A percentile compares a stretch with the other conserved stretches of the same genome.
Evolutionary conservation across 2,888 invertebrate genomes (phyloP).

Genomic region (Noctuana brunneofusca): DNA sequence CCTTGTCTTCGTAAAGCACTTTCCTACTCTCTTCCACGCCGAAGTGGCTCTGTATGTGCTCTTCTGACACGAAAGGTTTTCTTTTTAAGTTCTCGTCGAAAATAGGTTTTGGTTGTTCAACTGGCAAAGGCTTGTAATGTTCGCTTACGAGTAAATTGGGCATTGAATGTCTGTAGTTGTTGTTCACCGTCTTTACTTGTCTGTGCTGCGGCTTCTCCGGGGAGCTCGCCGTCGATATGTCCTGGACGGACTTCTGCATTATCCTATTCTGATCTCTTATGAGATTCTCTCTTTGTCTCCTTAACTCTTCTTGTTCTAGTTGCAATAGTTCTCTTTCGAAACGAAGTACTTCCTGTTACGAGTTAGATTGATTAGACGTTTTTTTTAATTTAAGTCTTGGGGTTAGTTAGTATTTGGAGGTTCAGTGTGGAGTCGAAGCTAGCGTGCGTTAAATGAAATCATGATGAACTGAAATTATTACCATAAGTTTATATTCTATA

Average conservation of each 20-base stretch:
- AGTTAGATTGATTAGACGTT: slow-evolving; percentile 23
- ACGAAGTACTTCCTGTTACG: slow-evolving; percentile 86
- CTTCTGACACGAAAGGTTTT: slow-evolving; percentile 75
- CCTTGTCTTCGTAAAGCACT: slow-evolving; percentile 62
- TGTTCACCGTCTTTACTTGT: slow-evolving; percentile 44
- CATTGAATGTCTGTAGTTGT: slow-evolving; percentile 76
- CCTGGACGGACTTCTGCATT: slow-evolving; percentile 85
- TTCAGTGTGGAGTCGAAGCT: slow-evolving; percentile 44
- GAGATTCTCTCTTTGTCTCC: slow-evolving; percentile 88
- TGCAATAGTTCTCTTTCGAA: slow-evolving; percentile 91
- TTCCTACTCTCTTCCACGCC: slow-evolving; percentile 74
- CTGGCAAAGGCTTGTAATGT: slow-evolving; percentile 52
- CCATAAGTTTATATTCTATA: slow-evolving; percentile 18
- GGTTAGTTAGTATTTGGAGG: slow-evolving; percentile 36
- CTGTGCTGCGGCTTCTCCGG: slow-evolving; percentile 65
- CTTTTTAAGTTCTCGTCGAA: slow-evolving; percentile 65
- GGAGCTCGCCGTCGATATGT: slow-evolving; percentile 72
- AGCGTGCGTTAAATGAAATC: slow-evolving; percentile 48
- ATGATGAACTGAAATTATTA: slow-evolving; percentile 2
- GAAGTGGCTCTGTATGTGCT: slow-evolving; percentile 75
- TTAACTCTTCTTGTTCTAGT: slow-evolving; percentile 89
- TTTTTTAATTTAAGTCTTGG: not conserved
- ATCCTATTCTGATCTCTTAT: slow-evolving; percentile 85
- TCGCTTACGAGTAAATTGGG: slow-evolving; percentile 73
- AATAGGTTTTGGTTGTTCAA: slow-evolving; percentile 53